These are phyloP conservation scores for Aplocera efformata DNA, from an alignment of 2,888 invertebrate genomes.

Conservation along the genomic window DNA sequence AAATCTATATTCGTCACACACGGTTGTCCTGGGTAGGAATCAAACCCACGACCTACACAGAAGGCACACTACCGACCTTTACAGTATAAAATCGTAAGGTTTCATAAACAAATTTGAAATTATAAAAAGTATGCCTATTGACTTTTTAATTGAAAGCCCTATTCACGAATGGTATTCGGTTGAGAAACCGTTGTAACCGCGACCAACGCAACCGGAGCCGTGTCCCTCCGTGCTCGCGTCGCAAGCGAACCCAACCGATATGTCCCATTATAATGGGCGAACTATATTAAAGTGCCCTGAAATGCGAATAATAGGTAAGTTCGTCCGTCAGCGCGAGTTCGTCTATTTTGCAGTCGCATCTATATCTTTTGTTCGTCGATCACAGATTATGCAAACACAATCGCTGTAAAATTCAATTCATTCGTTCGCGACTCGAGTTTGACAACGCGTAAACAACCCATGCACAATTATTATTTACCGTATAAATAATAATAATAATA, in stretches of 20 bases:
- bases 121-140: not conserved
- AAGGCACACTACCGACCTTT: no score
- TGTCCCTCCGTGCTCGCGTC: conserved; percentile 24
- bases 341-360: conserved; percentile 17
- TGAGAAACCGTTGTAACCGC: conserved; percentile 71
- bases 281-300: conserved; percentile 73
- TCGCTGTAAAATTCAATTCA: no score
- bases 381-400: conserved; percentile 24
- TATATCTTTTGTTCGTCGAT: conserved; percentile 26
- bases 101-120: no score
- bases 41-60: no score
- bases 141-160: conserved; percentile 9
- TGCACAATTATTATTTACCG: no score
- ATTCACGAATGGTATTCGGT: conserved; percentile 63
- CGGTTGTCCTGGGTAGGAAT: no score
- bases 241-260: conserved; percentile 44
- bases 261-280: conserved; percentile 54
- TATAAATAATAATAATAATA: no score
- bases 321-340: conserved; percentile 41
- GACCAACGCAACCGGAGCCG: conserved; percentile 50
- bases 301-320: conserved; percentile 76
- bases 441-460: no score
- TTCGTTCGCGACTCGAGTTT: no score
- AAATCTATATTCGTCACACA: no score
- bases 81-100: no score